phyloP scores from a whole-genome alignment of 2,113 vertebrate genomes.

The Tretioscincus oriximinensis region DNA sequence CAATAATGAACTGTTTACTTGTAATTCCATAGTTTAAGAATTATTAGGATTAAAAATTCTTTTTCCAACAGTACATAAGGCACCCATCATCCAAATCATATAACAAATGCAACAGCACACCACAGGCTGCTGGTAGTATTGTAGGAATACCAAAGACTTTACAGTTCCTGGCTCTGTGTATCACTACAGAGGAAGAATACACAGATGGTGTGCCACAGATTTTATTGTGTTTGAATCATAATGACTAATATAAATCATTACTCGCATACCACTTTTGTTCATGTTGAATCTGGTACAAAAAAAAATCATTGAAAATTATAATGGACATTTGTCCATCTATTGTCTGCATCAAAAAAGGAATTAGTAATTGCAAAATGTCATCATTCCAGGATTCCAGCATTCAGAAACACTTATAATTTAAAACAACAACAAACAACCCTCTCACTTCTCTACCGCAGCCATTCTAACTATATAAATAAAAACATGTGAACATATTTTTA shows the following conservation, averaged over 20 bases:
- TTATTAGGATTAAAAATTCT: not conserved
- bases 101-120: conserved; percentile 14
- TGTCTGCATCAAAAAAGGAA: not conserved
- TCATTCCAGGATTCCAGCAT: not conserved
- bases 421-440: not conserved
- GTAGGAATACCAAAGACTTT: not conserved
- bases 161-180: not conserved
- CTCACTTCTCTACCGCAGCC: not conserved
- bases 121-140: not conserved
- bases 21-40: not conserved
- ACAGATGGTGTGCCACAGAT: not conserved
- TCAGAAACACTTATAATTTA: not conserved
- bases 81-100: conserved; percentile 8
- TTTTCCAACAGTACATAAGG: not conserved
- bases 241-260: not conserved
- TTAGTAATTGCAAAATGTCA: not conserved
- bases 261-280: not conserved
- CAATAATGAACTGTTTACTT: conserved; percentile 2
- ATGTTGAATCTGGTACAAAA: not conserved
- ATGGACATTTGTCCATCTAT: not conserved
- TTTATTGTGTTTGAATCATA: not conserved
- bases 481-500: not conserved
- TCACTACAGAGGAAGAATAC: accelerated
- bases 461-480: conserved; percentile 1
- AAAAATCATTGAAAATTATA: not conserved